Conservation (phyloP, 1,140 invertebrate genomes). For the Drosophila funebris region DNA sequence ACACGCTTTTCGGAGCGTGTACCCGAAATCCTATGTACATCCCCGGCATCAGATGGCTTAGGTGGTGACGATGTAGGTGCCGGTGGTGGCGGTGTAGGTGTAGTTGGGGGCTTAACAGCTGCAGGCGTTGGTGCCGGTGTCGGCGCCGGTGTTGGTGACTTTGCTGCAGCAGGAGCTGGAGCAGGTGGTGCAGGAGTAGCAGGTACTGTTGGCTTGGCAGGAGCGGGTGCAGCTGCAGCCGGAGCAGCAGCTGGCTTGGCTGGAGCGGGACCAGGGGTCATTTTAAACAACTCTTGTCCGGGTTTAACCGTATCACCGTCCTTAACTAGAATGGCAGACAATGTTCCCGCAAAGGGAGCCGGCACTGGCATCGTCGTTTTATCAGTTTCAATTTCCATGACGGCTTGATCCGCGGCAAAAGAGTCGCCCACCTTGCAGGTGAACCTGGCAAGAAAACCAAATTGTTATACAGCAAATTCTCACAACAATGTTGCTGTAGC, state of each 20-base stretch:
- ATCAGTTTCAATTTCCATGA: constrained; percentile 99
- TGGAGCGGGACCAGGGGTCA: constrained; percentile 86
- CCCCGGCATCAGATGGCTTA: constrained; percentile 88
- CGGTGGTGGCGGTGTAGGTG: constrained; percentile 85
- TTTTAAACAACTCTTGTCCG: constrained; percentile 92
- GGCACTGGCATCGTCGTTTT: constrained; percentile 98
- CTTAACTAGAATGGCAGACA: constrained; percentile 93
- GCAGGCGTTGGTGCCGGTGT: constrained; percentile 87
- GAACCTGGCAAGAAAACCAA: constrained; percentile 83
- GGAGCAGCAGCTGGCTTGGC: constrained; percentile 64
- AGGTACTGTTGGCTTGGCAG: constrained; percentile 76
- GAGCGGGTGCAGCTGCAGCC: constrained; percentile 81
- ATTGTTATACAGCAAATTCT: neutral
- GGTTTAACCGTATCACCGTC: constrained; percentile 96
- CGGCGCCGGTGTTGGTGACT: constrained; percentile 75
- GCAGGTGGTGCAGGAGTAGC: constrained; percentile 69
- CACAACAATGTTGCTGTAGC: neutral
- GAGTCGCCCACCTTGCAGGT: constrained; percentile 94
- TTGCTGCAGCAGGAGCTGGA: constrained; percentile 77
- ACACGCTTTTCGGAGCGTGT: constrained; percentile 97
- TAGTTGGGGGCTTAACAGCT: constrained; percentile 86
- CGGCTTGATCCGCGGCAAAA: constrained; percentile 96
- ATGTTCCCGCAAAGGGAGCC: constrained; percentile 92
- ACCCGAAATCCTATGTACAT: constrained; percentile 89
- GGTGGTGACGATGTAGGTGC: constrained; percentile 88